Conservation (phyloP, 1,140 invertebrate species). For the Matsumurasca onukii region DNA sequence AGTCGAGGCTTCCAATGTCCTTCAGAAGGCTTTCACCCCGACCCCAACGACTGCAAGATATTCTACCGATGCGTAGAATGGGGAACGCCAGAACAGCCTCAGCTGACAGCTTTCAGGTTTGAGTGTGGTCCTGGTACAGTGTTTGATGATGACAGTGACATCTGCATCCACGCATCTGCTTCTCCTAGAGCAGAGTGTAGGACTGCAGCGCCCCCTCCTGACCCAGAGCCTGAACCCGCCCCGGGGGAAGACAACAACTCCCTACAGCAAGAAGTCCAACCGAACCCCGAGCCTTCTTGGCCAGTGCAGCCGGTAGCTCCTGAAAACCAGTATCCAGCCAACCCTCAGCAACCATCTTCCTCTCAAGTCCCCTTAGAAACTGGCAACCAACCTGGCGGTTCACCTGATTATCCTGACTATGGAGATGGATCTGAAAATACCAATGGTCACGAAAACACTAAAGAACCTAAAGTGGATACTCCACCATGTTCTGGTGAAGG, state of each 20-base stretch:
- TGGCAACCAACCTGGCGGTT: not conserved
- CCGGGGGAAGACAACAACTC: slow-evolving; percentile 4
- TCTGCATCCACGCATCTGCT: slow-evolving; percentile 66
- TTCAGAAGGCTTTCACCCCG: slow-evolving; percentile 58
- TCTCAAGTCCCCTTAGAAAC: not conserved
- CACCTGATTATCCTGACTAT: slow-evolving; percentile 1
- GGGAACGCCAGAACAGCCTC: slow-evolving; percentile 35
- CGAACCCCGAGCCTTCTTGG: no score
- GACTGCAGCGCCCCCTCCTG: slow-evolving; percentile 17
- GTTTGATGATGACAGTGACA: slow-evolving; percentile 62
- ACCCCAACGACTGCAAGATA: slow-evolving; percentile 55
- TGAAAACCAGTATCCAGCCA: not conserved
- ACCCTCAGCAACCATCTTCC: not conserved
- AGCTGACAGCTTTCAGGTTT: slow-evolving; percentile 57
- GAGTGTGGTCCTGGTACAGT: slow-evolving; percentile 69
- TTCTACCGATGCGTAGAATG: slow-evolving; percentile 61
- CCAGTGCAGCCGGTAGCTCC: no score
- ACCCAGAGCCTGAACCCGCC: slow-evolving; percentile 30
- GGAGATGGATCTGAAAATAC: not conserved
- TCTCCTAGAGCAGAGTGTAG: slow-evolving; percentile 58
- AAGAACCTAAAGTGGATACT: slow-evolving; percentile 16
- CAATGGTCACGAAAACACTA: not conserved
- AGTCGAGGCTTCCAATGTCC: slow-evolving; percentile 49
- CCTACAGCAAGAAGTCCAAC: no score
- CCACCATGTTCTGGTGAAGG: slow-evolving; percentile 48